These are phyloP conservation scores for Chaetodon trifasciatus DNA, from an alignment of 2,797 vertebrate species.

Conservation along the genomic window DNA sequence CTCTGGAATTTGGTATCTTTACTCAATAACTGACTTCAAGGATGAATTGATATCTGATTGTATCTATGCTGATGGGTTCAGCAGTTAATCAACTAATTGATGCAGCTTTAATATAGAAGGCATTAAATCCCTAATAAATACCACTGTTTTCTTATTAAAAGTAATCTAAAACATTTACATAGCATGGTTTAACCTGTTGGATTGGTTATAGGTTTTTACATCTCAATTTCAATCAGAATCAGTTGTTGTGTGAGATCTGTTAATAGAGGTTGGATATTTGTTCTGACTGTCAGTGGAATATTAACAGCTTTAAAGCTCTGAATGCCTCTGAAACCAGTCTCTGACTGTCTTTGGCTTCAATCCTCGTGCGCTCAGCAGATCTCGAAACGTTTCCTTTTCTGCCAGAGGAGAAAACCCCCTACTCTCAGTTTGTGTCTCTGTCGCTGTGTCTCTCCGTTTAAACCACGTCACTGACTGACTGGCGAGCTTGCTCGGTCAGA, in stretches of 20 bases:
- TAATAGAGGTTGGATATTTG: not conserved
- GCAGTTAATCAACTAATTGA: not conserved
- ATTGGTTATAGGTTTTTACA: not conserved
- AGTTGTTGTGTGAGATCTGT: not conserved
- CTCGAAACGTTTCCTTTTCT: slow-evolving; percentile 20
- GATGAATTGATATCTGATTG: not conserved
- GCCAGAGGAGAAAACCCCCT: not conserved
- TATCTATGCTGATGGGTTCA: not conserved
- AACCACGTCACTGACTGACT: slow-evolving; percentile 40
- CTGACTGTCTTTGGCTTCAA: not conserved
- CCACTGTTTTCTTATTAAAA: not conserved
- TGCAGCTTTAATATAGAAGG: not conserved
- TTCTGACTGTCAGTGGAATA: not conserved
- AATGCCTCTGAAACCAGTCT: not conserved
- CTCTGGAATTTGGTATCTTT: not conserved
- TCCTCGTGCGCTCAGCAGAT: not conserved
- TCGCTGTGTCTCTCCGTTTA: slow-evolving; percentile 38
- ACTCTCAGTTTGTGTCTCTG: slow-evolving; percentile 19
- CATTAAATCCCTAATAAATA: not conserved
- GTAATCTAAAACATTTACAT: not conserved
- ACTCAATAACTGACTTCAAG: not conserved
- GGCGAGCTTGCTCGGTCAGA: slow-evolving; percentile 80
- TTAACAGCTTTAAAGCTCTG: not conserved
- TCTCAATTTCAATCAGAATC: not conserved
- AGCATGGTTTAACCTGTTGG: not conserved